phyloP scores from a whole-genome alignment of 1,140 invertebrate species.

The Lordiphosa collinella region DNA sequence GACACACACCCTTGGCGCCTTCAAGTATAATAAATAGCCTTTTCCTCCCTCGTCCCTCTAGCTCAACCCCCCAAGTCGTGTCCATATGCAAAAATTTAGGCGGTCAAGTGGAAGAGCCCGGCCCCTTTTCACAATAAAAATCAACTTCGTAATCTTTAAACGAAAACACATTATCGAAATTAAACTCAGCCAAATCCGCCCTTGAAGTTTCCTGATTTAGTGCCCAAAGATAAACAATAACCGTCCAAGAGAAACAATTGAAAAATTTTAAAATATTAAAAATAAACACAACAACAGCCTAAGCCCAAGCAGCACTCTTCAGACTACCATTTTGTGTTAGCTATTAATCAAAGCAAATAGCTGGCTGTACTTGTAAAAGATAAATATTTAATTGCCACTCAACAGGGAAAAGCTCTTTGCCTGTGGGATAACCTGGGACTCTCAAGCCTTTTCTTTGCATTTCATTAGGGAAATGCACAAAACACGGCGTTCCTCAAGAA shows the following conservation, averaged over 20 bases:
- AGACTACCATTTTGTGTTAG: constrained; percentile 18
- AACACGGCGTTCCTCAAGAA: constrained; percentile 21
- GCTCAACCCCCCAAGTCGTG: background rate
- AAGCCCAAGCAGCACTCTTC: background rate
- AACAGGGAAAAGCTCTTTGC: constrained; percentile 15
- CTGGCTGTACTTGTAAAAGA: constrained; percentile 23
- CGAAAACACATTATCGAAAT: constrained; percentile 38
- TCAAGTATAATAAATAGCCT: constrained; percentile 9
- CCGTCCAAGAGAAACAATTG: constrained; percentile 9
- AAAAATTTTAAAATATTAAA: constrained; percentile 33
- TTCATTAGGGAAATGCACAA: constrained; percentile 64
- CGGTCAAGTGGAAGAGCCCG: constrained; percentile 2
- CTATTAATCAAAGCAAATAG: constrained; percentile 58
- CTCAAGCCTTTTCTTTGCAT: constrained; percentile 37
- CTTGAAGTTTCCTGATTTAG: background rate
- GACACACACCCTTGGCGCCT: constrained; percentile 6
- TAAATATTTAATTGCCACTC: constrained; percentile 62
- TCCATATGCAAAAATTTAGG: constrained; percentile 4
- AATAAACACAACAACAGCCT: constrained; percentile 12
- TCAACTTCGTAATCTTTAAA: constrained; percentile 11
- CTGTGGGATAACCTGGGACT: constrained; percentile 16
- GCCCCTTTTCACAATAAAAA: too few species aligned
- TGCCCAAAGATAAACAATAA: constrained; percentile 1
- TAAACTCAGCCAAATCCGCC: constrained; percentile 18
- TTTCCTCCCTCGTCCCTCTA: too few species aligned